Evolutionary conservation across 2,113 vertebrate species (phyloP), one percentile per base, ranked within the genome.

Genomic region (Puntigrus tetrazona): DNA sequence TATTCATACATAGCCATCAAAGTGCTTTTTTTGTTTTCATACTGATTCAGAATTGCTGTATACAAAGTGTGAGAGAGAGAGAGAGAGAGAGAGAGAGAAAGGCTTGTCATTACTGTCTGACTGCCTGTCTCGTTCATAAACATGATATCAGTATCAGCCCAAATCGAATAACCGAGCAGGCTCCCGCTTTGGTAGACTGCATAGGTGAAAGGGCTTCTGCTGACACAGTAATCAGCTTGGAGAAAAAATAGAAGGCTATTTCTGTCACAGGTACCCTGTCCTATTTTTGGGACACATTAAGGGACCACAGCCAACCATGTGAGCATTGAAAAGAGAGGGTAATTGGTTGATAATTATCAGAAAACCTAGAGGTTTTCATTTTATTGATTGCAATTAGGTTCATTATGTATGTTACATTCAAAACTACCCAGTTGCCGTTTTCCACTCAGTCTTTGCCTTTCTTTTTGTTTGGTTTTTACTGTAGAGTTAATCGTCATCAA

Each of bases 131-230:
- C 2, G 8, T 65, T 65, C 25, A 65, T 80, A 80, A 80, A 80
- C 78, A 65, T 65, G 78, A 81, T 29, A 79, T 79, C n/a, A 11
- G 16, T 63, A 43, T 80, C 59, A 67, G 59, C 2, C 25, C 36
- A 67, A 65, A 81, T 81, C 14, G 7, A 47, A 45, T 80, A 47
- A 47, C n/a, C 4, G 47, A 1, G 13, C 55, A 27, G 57, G 36
- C 55, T 59, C 7, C 77, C 13, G 20, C 14, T 63, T 5, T 45
- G 57, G 50, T 78, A 36, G 31, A 78, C 18, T 34, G 50, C 9
- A n/a, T 57, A n/a, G 47, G 50, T 78, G 50, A 78, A 78, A 78
- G 34, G 36, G 59, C 59, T 81, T 81, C 18, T 31, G 59, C 78
- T 81, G 59, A 45, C 59, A 81, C 57, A 11, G 41, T 81, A 67